Evolutionary conservation across 2,113 vertebrate genomes (phyloP).

Genomic region (Thinocorus orbignyianus): DNA sequence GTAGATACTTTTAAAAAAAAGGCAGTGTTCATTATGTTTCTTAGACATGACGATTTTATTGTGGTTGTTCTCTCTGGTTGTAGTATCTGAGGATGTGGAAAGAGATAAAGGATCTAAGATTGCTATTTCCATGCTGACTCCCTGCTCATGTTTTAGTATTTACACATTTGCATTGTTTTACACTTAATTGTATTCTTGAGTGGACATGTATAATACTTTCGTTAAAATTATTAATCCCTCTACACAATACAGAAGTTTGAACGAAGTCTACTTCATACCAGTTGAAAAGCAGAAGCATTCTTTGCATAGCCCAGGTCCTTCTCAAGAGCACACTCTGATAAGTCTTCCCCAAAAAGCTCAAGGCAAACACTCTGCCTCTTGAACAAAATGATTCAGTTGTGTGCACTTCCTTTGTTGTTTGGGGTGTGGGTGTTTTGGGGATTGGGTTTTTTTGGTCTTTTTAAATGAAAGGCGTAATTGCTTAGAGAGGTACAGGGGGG

Average conservation of each 20-base stretch:
- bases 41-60: not conserved
- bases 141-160: not conserved
- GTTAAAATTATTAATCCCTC: not conserved
- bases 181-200: too few relatives aligned
- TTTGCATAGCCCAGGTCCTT: not conserved
- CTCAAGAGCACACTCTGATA: not conserved
- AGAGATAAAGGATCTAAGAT: not conserved
- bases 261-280: not conserved
- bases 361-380: not conserved
- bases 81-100: not conserved
- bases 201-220: not conserved
- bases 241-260: not conserved
- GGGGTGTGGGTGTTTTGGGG: not conserved
- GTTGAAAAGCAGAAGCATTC: not conserved
- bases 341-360: not conserved
- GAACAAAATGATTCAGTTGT: not conserved
- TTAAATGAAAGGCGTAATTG: not conserved
- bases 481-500: not conserved
- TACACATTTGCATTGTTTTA: too few relatives aligned
- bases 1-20: not conserved
- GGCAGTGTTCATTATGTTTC: not conserved
- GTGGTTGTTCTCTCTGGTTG: not conserved
- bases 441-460: not conserved
- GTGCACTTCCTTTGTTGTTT: not conserved
- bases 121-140: not conserved